A percentile compares a stretch with the other conserved stretches of the same genome.
Evolutionary conservation across 2,113 vertebrate genomes (phyloP).

Genomic region (Zapornia atra): DNA sequence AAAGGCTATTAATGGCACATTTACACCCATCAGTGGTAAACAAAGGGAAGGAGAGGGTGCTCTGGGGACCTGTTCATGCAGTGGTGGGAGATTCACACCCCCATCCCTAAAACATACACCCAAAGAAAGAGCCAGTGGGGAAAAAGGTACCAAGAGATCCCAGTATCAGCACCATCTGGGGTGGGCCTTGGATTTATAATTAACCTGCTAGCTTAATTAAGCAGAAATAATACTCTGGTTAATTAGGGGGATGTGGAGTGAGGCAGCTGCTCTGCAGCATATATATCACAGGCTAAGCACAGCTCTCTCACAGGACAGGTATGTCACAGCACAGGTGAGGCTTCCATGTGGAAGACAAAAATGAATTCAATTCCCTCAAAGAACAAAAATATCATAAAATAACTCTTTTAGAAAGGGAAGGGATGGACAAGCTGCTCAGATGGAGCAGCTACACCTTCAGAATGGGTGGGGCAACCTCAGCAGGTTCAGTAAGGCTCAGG

Average conservation of each 20-base stretch:
- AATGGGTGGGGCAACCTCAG: not conserved
- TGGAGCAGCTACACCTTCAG: not conserved
- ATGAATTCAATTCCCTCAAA: not conserved
- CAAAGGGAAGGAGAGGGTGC: not conserved
- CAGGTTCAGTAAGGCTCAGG: not conserved
- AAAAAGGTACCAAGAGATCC: not conserved
- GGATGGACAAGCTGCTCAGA: not conserved
- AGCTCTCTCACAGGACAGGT: not conserved
- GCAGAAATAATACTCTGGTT: slow-evolving; percentile 8
- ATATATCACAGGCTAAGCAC: not conserved
- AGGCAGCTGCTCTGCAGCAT: slow-evolving; percentile 28
- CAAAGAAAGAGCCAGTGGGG: not conserved
- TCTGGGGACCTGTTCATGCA: not conserved
- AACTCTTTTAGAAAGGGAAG: not conserved
- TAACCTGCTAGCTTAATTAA: slow-evolving; percentile 51
- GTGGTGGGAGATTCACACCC: not conserved
- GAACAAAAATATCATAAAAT: not conserved
- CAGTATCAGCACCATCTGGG: not conserved
- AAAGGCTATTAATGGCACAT: not conserved
- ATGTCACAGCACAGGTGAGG: not conserved
- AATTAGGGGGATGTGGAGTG: slow-evolving; percentile 30
- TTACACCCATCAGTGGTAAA: rapidly evolving
- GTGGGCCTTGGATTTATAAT: not conserved
- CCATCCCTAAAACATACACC: not conserved
- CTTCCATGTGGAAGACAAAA: not conserved